Evolutionary conservation across 2,113 vertebrate species (phyloP).

Genomic region (Caretta caretta): DNA sequence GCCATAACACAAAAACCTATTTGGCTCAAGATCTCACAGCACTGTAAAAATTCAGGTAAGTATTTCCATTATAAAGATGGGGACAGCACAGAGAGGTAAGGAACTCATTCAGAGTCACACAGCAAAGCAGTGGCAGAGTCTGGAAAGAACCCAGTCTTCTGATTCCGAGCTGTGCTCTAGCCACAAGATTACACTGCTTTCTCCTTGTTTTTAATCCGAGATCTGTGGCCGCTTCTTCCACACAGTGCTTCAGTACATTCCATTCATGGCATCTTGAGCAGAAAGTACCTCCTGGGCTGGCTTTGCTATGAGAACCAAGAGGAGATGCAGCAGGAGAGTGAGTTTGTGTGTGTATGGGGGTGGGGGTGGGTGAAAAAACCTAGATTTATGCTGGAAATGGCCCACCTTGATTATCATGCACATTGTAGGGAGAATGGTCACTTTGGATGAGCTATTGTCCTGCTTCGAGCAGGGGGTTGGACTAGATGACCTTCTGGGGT

Average conservation of each 20-base stretch:
- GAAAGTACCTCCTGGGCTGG: rapidly evolving
- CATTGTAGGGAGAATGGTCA: too few species aligned
- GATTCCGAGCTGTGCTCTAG: not conserved
- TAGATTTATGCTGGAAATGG: too few species aligned
- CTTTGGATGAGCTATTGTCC: too few species aligned
- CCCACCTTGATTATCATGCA: too few species aligned
- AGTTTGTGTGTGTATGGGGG: too few species aligned
- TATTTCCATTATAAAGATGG: not conserved
- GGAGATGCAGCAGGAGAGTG: not conserved
- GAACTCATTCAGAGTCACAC: not conserved
- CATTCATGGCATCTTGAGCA: not conserved
- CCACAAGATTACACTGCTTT: not conserved
- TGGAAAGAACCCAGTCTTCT: not conserved
- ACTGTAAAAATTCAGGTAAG: not conserved
- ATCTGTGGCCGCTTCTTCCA: rapidly evolving
- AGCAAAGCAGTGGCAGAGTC: not conserved
- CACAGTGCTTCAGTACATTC: not conserved
- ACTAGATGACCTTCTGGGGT: too few species aligned
- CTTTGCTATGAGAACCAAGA: not conserved
- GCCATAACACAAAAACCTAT: not conserved
- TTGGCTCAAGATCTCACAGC: not conserved
- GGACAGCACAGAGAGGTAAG: not conserved
- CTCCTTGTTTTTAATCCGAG: not conserved
- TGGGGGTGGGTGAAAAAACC: too few species aligned
- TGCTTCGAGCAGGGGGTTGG: too few species aligned